A percentile compares a stretch with the other conserved stretches of the same genome.
Conservation (phyloP, 2,797 vertebrate genomes). For the Phalloptychus januarius region DNA sequence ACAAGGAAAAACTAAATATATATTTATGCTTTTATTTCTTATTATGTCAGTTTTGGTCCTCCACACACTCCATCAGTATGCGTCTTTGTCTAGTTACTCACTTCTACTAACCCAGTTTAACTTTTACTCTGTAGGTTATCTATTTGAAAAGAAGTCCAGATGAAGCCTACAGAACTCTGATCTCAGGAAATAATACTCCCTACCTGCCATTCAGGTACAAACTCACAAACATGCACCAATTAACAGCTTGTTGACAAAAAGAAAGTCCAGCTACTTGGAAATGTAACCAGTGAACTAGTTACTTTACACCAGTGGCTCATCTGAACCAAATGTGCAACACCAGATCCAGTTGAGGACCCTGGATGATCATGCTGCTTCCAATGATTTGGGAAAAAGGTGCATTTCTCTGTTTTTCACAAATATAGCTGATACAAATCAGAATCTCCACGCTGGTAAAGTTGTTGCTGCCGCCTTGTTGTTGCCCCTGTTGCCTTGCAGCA, state of each 20-base stretch:
- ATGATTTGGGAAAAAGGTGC: not conserved
- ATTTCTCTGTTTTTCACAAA: not conserved
- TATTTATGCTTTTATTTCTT: no score
- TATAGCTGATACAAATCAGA: not conserved
- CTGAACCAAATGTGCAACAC: not conserved
- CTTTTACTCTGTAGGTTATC: conserved; percentile 80
- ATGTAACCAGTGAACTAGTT: not conserved
- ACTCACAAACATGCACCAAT: not conserved
- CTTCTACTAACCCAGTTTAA: not conserved
- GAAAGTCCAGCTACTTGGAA: not conserved
- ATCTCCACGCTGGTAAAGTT: not conserved
- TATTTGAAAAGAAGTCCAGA: conserved; percentile 92
- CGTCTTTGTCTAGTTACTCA: not conserved
- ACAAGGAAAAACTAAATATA: no score
- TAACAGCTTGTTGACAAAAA: not conserved
- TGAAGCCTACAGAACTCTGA: conserved; percentile 86
- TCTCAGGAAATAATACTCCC: conserved; percentile 85
- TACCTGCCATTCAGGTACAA: conserved; percentile 90
- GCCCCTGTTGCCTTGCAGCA: not conserved
- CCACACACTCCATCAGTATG: not conserved
- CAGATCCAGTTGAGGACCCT: not conserved
- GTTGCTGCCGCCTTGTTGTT: not conserved
- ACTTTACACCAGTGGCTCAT: not conserved
- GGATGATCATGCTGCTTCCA: not conserved
- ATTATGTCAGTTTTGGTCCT: no score